Percentiles rank a stretch among this genome's conserved stretches.
These are phyloP conservation scores for Trichogramma pretiosum DNA, from an alignment of 1,140 invertebrate species.

Conservation along the genomic window DNA sequence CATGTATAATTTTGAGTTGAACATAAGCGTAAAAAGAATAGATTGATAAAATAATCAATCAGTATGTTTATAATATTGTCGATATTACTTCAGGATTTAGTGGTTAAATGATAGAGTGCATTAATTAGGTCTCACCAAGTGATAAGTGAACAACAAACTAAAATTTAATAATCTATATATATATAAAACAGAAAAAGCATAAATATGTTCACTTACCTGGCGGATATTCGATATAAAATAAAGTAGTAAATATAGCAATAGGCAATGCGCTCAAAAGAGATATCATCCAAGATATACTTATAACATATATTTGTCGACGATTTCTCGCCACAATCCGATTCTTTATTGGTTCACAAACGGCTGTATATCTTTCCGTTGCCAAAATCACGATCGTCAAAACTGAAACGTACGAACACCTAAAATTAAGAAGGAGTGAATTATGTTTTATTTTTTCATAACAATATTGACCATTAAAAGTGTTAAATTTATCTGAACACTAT, in stretches of 20 bases:
- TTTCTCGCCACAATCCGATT: slow-evolving; percentile 70
- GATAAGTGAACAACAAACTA: too few species aligned
- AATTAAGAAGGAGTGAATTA: too few species aligned
- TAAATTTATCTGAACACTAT: too few species aligned
- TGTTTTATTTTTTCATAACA: too few species aligned
- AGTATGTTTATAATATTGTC: too few species aligned
- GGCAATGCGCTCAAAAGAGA: slow-evolving; percentile 70
- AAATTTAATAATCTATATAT: too few species aligned
- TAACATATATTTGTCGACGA: slow-evolving; percentile 74
- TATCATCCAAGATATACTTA: slow-evolving; percentile 68
- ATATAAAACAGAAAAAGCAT: not conserved
- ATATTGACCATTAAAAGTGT: too few species aligned
- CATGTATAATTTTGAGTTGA: too few species aligned
- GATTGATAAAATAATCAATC: not conserved
- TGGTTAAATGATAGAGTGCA: too few species aligned
- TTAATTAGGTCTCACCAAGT: too few species aligned
- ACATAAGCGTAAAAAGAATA: not conserved
- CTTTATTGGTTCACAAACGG: slow-evolving; percentile 85
- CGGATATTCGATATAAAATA: slow-evolving; percentile 65
- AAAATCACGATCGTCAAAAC: slow-evolving; percentile 86
- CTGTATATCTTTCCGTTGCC: slow-evolving; percentile 78
- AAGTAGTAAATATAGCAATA: slow-evolving; percentile 61
- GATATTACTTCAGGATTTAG: too few species aligned
- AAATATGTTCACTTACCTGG: slow-evolving; percentile 43
- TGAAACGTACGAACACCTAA: slow-evolving; percentile 76